Conservation (phyloP, 1,140 invertebrate species). For the Gryllus bimaculatus region DNA sequence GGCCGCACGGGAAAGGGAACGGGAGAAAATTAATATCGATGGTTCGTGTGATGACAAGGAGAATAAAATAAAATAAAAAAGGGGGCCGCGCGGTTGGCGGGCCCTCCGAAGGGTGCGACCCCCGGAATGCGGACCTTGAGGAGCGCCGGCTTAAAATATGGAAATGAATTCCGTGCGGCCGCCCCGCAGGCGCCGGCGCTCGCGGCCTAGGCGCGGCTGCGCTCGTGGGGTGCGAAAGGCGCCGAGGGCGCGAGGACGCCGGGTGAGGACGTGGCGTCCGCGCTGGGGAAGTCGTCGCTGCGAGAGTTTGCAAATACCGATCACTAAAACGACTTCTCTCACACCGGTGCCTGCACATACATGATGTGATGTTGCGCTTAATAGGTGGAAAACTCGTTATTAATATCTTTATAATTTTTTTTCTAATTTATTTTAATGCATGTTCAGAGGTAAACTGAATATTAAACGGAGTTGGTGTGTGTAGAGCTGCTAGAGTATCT, state of each 20-base stretch:
- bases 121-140: background rate
- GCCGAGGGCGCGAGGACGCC: too few relatives aligned
- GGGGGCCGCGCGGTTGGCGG: too few relatives aligned
- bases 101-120: background rate
- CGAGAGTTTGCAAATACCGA: background rate
- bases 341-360: too few relatives aligned
- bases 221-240: background rate
- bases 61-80: background rate
- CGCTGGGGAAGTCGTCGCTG: background rate
- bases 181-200: too few relatives aligned
- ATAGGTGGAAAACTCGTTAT: too few relatives aligned
- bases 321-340: background rate
- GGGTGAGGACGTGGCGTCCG: background rate
- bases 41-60: background rate
- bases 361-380: too few relatives aligned
- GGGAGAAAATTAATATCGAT: background rate
- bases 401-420: too few relatives aligned
- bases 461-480: too few relatives aligned
- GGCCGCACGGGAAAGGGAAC: background rate
- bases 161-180: background rate
- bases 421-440: too few relatives aligned
- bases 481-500: too few relatives aligned
- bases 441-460: too few relatives aligned
- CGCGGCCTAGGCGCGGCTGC: too few relatives aligned
- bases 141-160: background rate